These are phyloP conservation scores for Odocoileus hemionus DNA, from an alignment of 2,113 vertebrate genomes.

Conservation along the genomic window DNA sequence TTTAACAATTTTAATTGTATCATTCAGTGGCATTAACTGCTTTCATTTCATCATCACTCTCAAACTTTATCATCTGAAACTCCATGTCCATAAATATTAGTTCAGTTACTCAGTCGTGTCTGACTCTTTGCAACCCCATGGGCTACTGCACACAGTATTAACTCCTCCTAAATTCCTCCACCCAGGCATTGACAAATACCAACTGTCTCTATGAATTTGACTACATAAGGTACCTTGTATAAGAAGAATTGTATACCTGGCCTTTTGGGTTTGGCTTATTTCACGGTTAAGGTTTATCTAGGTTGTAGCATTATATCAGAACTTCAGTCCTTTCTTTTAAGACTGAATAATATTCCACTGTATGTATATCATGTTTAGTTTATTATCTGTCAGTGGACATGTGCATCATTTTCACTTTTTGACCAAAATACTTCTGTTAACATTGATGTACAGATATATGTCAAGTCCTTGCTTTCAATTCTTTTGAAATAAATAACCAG, in stretches of 20 bases:
- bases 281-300: background rate
- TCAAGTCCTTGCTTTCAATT: background rate
- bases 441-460: background rate
- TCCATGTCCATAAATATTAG: background rate
- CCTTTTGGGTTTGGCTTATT: background rate
- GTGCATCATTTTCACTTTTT: background rate
- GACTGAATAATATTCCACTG: background rate
- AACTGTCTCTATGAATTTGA: background rate
- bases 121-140: background rate
- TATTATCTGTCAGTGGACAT: background rate
- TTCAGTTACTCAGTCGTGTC: background rate
- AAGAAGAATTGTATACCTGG: background rate
- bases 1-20: background rate
- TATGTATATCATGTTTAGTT: background rate
- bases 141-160: background rate
- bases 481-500: background rate
- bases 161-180: background rate
- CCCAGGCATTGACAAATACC: background rate
- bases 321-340: background rate
- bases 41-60: background rate
- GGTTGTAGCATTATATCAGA: background rate
- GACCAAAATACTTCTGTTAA: background rate
- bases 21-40: background rate
- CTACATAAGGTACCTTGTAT: background rate
- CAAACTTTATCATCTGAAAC: background rate